A percentile compares a stretch with the other conserved stretches of the same genome.
Evolutionary conservation across 2,113 vertebrate genomes (phyloP).

Genomic region (Epinephelus lanceolatus): DNA sequence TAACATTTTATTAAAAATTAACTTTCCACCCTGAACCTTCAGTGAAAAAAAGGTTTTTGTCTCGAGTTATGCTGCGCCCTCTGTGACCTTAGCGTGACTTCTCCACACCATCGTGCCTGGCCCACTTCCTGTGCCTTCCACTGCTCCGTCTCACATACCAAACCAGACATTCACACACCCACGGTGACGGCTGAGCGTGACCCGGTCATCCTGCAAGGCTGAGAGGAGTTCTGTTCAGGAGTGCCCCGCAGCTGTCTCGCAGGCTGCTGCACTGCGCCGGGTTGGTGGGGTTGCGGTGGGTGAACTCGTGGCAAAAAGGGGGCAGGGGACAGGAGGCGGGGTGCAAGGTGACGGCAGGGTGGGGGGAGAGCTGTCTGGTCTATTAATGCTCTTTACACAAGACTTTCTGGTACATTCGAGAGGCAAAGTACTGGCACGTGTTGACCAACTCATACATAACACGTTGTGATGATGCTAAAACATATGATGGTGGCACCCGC

Average conservation of each 20-base stretch:
- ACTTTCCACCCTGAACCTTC: neutral
- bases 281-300: conserved; percentile 21
- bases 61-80: conserved; percentile 26
- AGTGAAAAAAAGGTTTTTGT: conserved; percentile 36
- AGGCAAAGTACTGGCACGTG: conserved; percentile 38
- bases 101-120: conserved; percentile 43
- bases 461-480: neutral
- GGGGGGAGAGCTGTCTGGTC: conserved; percentile 29
- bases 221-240: conserved; percentile 73
- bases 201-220: conserved; percentile 65
- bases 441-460: conserved; percentile 5
- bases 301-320: conserved; percentile 44
- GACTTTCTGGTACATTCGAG: conserved; percentile 1
- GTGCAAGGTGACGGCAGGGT: conserved; percentile 43
- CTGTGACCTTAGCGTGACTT: conserved; percentile 49
- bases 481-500: neutral
- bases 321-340: conserved; percentile 30
- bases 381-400: conserved; percentile 49
- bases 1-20: conserved; percentile 26
- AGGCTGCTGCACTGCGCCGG: conserved; percentile 32
- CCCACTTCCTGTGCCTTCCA: conserved; percentile 73
- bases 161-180: conserved; percentile 78
- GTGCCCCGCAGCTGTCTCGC: conserved; percentile 65
- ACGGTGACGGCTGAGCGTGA: conserved; percentile 70
- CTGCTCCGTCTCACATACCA: conserved; percentile 64